Percentiles rank a stretch among this genome's conserved stretches.
Evolutionary conservation across 2,797 vertebrate genomes (phyloP).

Genomic region (Poecilia velifera): DNA sequence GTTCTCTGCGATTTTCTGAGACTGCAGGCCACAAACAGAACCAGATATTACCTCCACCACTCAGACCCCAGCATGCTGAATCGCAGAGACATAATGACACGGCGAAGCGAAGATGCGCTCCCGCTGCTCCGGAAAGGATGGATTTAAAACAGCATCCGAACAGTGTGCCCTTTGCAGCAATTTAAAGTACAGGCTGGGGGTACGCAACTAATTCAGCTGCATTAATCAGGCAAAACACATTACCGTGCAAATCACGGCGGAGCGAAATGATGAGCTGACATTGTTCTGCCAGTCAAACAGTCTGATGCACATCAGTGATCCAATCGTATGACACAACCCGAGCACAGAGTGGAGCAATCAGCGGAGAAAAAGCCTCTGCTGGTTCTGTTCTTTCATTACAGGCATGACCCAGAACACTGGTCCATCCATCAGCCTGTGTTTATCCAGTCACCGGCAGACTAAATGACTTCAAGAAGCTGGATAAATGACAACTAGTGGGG

Average conservation of each 20-base stretch:
- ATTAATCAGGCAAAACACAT: constrained; percentile 58
- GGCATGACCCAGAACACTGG: constrained; percentile 55
- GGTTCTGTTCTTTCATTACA: constrained; percentile 51
- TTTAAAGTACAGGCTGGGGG: constrained; percentile 41
- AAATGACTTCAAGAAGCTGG: constrained; percentile 52
- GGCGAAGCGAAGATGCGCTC: constrained; percentile 53
- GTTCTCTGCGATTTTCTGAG: constrained; percentile 54
- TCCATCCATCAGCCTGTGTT: constrained; percentile 60
- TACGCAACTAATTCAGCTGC: constrained; percentile 49
- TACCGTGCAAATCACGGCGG: constrained; percentile 29
- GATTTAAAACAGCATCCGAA: constrained; percentile 41
- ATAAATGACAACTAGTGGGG: constrained; percentile 57
- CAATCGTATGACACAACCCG: constrained; percentile 37
- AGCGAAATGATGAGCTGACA: constrained; percentile 50
- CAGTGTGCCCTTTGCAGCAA: constrained; percentile 54
- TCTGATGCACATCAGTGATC: constrained; percentile 47
- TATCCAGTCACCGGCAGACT: constrained; percentile 48
- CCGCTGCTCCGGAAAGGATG: constrained; percentile 59
- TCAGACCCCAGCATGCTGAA: constrained; percentile 57
- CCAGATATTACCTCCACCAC: constrained; percentile 64
- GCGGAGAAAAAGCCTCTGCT: constrained; percentile 40
- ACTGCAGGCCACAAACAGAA: constrained; percentile 54
- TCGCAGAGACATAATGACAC: constrained; percentile 60
- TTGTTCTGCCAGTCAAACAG: constrained; percentile 47
- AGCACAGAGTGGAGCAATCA: constrained; percentile 46